Conservation (phyloP, 2,113 vertebrate genomes). For the Baryphthengus martii region DNA sequence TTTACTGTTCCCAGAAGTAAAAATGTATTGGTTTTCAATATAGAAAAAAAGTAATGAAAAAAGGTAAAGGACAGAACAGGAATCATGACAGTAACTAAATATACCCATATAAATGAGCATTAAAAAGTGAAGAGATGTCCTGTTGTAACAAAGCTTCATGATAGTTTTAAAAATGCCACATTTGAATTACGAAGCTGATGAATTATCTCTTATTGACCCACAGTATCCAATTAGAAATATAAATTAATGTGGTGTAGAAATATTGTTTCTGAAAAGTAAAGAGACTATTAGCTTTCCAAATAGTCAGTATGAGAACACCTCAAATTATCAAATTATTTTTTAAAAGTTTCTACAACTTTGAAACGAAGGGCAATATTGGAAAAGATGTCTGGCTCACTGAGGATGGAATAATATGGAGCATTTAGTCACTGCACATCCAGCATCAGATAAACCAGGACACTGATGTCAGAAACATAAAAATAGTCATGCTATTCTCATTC, state of each 20-base stretch:
- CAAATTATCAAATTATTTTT: neutral
- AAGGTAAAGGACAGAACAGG: neutral
- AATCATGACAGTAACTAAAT: neutral
- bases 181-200: neutral
- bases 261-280: neutral
- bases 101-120: neutral
- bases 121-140: neutral
- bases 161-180: neutral
- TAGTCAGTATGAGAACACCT: neutral
- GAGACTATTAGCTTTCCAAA: neutral
- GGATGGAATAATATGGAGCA: neutral
- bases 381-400: neutral
- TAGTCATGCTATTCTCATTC: neutral
- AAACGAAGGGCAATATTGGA: neutral
- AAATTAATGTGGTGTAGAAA: neutral
- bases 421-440: neutral
- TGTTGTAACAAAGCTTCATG: neutral
- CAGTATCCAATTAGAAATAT: neutral
- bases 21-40: neutral
- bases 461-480: conserved; percentile 30
- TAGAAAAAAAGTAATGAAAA: neutral
- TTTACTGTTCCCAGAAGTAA: neutral
- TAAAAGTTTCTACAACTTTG: neutral
- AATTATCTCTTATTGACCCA: neutral
- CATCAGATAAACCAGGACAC: neutral